phyloP scores from a whole-genome alignment of 1,140 invertebrate genomes.

The Ditylenchus dipsaci region DNA sequence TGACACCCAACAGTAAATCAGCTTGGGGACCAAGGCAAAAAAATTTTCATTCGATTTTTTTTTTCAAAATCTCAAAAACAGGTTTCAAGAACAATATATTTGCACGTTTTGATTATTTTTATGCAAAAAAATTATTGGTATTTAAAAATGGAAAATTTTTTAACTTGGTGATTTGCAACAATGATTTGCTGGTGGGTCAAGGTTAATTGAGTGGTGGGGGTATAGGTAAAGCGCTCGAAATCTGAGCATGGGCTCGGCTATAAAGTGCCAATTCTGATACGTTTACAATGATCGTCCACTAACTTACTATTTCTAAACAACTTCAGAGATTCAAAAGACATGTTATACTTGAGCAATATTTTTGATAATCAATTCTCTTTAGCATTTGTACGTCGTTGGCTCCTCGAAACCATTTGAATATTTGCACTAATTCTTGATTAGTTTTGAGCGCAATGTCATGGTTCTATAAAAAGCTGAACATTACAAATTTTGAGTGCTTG shows the following conservation, averaged over 20 bases:
- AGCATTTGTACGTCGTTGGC: slow-evolving; percentile 44
- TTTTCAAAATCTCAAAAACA: too few relatives aligned
- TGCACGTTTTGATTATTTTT: too few relatives aligned
- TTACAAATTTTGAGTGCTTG: neutral
- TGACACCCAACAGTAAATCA: too few relatives aligned
- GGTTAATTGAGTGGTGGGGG: too few relatives aligned
- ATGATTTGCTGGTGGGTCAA: neutral
- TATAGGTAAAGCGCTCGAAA: too few relatives aligned
- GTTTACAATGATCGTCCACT: too few relatives aligned
- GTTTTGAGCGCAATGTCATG: slow-evolving; percentile 41
- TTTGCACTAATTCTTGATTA: slow-evolving; percentile 37
- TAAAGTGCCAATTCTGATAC: too few relatives aligned
- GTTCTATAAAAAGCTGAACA: slow-evolving; percentile 34
- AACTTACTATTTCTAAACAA: neutral
- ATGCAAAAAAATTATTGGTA: too few relatives aligned
- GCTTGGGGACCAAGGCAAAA: too few relatives aligned
- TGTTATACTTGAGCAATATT: neutral
- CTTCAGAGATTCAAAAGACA: slow-evolving; percentile 5
- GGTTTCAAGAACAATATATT: too few relatives aligned
- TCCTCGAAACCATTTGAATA: slow-evolving; percentile 43
- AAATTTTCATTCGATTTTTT: too few relatives aligned
- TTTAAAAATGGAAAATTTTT: too few relatives aligned
- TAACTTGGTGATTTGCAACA: slow-evolving; percentile 17
- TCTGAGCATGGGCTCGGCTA: neutral
- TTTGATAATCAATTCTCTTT: neutral